Base-by-base conservation (phyloP, 2,888 invertebrate genomes). In the Dyspetes luteomarginatus region DNA sequence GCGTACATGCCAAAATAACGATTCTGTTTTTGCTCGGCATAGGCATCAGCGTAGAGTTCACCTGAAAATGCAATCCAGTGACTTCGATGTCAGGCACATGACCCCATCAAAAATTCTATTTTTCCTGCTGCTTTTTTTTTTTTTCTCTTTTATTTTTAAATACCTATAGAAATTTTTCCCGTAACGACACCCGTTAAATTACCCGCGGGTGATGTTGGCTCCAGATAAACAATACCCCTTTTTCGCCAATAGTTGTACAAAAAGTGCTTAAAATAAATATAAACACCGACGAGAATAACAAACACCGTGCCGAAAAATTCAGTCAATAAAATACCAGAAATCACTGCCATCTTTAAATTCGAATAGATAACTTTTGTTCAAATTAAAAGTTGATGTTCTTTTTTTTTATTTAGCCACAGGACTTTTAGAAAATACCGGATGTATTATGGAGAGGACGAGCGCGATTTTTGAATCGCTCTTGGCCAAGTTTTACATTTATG, bases 1-100 rank as follows among this genome's bases (percentile, higher is more conserved):
- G 83, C 85, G 67, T 88, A 91, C 0, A 86, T 76, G 1, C 91
- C 91, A 62, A 87, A 84, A 48, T 86, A 87, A 41, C 84, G 87
- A 45, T 85, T 74, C 1, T 88, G 77, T 58, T 87, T 87, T 17
- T 83, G 79, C 26, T 82, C 75, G 0, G 83, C 60, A 56, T 90
- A 91, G 3, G 77, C 56, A 3, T 85, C 64, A 45, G 58, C 58
- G 17, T 85, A 86, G 3, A 87, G 24, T 22, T 86, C 86, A 4
- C 85, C 90, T 90, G 65, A 17, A 81, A 84, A 45, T 52, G 19
- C 26, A 24, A n/a, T n/a, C n/a, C n/a, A n/a, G n/a, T n/a, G n/a
- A n/a, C n/a, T n/a, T n/a, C n/a, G n/a, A n/a, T n/a, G n/a, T n/a
- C n/a, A n/a, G n/a, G n/a, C n/a, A n/a, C n/a, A n/a, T n/a, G n/a